Percentiles rank a stretch among this genome's conserved stretches.
Conservation (phyloP, 2,113 vertebrate species). For the Telmatochromis bifrenatus region DNA sequence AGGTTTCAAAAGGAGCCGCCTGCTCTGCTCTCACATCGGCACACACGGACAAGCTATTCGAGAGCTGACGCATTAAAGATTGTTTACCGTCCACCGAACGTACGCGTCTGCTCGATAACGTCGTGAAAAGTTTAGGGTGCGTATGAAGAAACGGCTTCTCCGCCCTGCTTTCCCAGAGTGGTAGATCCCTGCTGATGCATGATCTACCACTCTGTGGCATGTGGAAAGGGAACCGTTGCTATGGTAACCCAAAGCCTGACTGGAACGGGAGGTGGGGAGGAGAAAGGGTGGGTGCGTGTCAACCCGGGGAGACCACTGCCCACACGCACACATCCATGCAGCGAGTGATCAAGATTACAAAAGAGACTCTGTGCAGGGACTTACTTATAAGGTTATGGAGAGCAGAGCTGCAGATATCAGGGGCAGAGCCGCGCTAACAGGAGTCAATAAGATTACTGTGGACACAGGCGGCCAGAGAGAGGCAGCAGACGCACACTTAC, state of each 20-base stretch:
- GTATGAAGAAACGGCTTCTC: neutral
- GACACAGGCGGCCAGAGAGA: slow-evolving; percentile 19
- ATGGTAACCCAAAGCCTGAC: slow-evolving; percentile 64
- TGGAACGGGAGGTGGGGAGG: slow-evolving; percentile 37
- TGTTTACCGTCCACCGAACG: neutral
- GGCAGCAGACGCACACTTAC: slow-evolving; percentile 10
- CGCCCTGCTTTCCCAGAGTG: neutral
- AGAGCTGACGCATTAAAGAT: neutral
- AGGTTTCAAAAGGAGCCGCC: neutral
- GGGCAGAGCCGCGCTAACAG: slow-evolving; percentile 49
- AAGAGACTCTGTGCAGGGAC: slow-evolving; percentile 61
- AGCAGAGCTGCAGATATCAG: slow-evolving; percentile 56
- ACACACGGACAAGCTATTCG: neutral
- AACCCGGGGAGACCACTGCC: slow-evolving; percentile 47
- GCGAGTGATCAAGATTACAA: slow-evolving; percentile 67
- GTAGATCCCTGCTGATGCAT: slow-evolving; percentile 51
- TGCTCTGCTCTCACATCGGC: neutral
- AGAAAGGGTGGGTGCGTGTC: slow-evolving; percentile 17
- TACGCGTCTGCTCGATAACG: neutral
- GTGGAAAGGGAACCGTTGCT: slow-evolving; percentile 61
- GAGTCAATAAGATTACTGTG: slow-evolving; percentile 62
- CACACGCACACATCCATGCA: slow-evolving; percentile 25
- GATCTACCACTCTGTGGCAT: slow-evolving; percentile 69
- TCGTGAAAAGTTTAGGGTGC: neutral
- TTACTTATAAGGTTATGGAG: slow-evolving; percentile 72